Base-by-base conservation (phyloP, 2,888 invertebrate genomes). In the Agapostemon virescens region DNA sequence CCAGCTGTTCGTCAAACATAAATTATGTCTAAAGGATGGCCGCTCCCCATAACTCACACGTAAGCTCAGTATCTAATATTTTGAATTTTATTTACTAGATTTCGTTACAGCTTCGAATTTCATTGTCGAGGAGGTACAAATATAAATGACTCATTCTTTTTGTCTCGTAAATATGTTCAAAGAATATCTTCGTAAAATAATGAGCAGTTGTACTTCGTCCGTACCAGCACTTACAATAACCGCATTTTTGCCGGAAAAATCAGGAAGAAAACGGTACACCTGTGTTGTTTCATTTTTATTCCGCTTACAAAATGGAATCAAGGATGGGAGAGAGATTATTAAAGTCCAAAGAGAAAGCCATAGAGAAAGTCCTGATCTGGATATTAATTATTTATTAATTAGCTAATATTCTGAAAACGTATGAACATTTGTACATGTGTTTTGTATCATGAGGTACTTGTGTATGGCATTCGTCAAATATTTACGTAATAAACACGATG, bases 361-460 rank as follows among this genome's bases (percentile, higher is more conserved):
- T 77, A 73, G 68, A 82, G 72, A 78, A 70, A 74, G 61, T 83
- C 36, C 58, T 75, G 68, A 67, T 84, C 74, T 85, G 90, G 90
- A 90, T 91, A 91, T 90, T 89, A 85, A 89, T 92, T 88, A 89
- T 91, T 92, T 91, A 92, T 91, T 92, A 91, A 91, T 92, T 92
- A 92, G 89, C 91, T 92, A 91, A 90, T 90, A 91, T 91, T 91
- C 85, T 92, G 92, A 91, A 90, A 92, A 92, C 90, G 90, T 92
- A 92, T 92, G 91, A 92, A 92, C 92, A 92, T 92, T 92, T 92
- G 92, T 92, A 92, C 92, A 92, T 92, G 90, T 92, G 88, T 91
- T 92, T 91, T 91, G 90, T 91, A 91, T 91, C 90, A 90, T 92
- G 92, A 92, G 92, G 92, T 92, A 92, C 91, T 92, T 92, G 91